These are phyloP conservation scores for Rhombomys opimus DNA, from an alignment of 2,113 vertebrate genomes.

Conservation along the genomic window DNA sequence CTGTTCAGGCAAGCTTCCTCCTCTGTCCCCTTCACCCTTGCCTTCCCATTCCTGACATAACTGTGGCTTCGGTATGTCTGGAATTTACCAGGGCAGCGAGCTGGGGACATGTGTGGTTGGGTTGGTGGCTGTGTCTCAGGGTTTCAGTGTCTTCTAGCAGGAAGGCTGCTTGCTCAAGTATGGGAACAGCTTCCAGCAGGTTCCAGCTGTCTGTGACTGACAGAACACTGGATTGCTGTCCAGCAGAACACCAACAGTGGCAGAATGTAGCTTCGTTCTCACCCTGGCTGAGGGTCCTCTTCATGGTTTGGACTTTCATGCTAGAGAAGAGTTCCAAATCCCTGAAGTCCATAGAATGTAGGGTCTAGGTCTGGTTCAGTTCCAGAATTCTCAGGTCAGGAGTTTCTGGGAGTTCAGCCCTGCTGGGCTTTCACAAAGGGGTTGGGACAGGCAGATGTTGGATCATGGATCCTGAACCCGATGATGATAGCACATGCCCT, in stretches of 20 bases:
- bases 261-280: not conserved
- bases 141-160: not conserved
- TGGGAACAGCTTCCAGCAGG: too few relatives aligned
- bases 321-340: not conserved
- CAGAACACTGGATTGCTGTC: not conserved
- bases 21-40: not conserved
- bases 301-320: not conserved
- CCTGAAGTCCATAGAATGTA: not conserved
- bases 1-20: too few relatives aligned
- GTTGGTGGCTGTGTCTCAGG: not conserved
- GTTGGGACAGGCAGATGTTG: not conserved
- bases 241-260: not conserved
- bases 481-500: not conserved
- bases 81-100: not conserved
- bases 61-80: not conserved
- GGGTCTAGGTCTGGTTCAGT: not conserved
- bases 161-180: not conserved
- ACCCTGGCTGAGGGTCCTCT: not conserved
- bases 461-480: too few relatives aligned
- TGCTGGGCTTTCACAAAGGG: fast-evolving
- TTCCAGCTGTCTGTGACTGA: fast-evolving
- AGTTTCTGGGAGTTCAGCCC: too few relatives aligned
- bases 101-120: not conserved
- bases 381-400: not conserved
- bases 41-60: not conserved